These are phyloP conservation scores for Pan troglodytes DNA, from an alignment of 2,113 vertebrate genomes.

Conservation along the genomic window DNA sequence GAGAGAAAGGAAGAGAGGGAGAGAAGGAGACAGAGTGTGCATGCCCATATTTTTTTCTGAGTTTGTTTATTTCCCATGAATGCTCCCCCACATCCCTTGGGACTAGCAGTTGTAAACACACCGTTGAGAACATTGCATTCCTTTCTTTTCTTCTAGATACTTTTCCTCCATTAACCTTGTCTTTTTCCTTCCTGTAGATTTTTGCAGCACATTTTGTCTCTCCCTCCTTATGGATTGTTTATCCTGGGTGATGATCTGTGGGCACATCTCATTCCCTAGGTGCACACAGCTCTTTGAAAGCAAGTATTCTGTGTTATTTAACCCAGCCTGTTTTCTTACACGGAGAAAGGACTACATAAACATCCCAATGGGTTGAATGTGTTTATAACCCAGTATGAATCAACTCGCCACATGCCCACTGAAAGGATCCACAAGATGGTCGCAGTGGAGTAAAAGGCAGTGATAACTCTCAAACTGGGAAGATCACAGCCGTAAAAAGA, in stretches of 20 bases:
- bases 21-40: background rate
- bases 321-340: background rate
- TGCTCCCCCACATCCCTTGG: background rate
- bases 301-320: background rate
- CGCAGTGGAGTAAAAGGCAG: background rate
- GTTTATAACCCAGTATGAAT: background rate
- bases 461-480: background rate
- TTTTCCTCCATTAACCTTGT: background rate
- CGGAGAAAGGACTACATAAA: background rate
- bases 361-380: background rate
- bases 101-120: background rate
- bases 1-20: too few relatives aligned
- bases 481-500: background rate
- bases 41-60: background rate
- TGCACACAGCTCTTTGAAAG: background rate
- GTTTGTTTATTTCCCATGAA: background rate
- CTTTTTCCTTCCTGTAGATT: background rate
- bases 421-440: background rate
- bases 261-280: background rate
- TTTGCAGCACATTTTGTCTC: background rate
- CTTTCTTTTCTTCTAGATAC: background rate
- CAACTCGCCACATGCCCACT: background rate
- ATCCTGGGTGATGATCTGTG: background rate
- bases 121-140: background rate
- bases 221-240: background rate